phyloP scores from a whole-genome alignment of 2,113 vertebrate species.

The Leptobrachium leishanense region DNA sequence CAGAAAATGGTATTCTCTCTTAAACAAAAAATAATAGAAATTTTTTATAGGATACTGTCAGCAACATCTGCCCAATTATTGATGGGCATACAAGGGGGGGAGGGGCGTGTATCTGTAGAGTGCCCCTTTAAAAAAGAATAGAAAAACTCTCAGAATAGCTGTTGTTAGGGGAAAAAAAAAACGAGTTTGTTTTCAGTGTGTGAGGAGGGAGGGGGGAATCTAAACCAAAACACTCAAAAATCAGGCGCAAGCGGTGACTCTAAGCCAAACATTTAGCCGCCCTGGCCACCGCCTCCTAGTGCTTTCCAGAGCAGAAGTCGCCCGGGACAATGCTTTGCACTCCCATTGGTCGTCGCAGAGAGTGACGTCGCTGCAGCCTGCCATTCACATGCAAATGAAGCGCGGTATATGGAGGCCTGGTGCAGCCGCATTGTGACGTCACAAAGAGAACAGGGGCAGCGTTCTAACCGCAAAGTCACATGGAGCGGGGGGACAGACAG shows the following conservation, averaged over 20 bases:
- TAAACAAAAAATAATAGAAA: too few species aligned
- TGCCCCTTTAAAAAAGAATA: neutral
- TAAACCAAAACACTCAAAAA: too few species aligned
- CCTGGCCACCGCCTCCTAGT: slow-evolving; percentile 50
- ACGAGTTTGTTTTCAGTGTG: neutral
- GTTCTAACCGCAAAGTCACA: slow-evolving; percentile 1
- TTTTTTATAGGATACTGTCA: too few species aligned
- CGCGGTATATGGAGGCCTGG: slow-evolving; percentile 66
- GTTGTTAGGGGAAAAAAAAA: neutral
- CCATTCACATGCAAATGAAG: slow-evolving; percentile 77
- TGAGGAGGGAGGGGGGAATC: too few species aligned
- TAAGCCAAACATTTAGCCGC: slow-evolving; percentile 53
- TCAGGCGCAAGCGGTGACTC: slow-evolving; percentile 40
- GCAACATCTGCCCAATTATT: too few species aligned
- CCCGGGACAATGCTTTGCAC: slow-evolving; percentile 71
- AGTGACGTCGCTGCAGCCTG: slow-evolving; percentile 57
- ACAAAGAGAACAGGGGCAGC: neutral
- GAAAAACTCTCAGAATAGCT: neutral
- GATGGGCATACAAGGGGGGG: too few species aligned
- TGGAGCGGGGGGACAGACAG: neutral
- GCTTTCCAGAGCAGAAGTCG: slow-evolving; percentile 54
- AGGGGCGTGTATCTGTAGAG: too few species aligned
- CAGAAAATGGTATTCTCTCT: too few species aligned
- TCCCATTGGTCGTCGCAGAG: slow-evolving; percentile 71
- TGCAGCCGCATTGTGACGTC: slow-evolving; percentile 45